phyloP scores from a whole-genome alignment of 2,888 invertebrate genomes.

The Tetragnatha montana region DNA sequence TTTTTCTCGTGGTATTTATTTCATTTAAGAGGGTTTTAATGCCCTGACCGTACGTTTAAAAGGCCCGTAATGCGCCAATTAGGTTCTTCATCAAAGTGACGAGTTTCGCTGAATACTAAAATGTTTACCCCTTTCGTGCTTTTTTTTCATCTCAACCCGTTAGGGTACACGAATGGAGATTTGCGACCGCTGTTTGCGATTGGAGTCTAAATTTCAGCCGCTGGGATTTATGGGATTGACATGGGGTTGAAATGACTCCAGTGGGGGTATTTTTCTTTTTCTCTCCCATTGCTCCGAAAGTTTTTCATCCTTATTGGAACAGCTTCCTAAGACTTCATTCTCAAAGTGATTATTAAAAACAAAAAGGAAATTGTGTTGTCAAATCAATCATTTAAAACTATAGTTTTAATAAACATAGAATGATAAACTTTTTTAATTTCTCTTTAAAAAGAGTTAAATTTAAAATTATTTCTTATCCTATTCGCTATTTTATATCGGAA shows the following conservation, averaged over 20 bases:
- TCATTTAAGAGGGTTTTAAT: slow-evolving; percentile 68
- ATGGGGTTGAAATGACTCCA: not conserved
- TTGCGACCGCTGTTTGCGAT: slow-evolving; percentile 11
- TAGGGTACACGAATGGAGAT: not conserved
- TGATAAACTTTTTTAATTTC: too few relatives aligned
- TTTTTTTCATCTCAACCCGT: not conserved
- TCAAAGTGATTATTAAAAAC: too few relatives aligned
- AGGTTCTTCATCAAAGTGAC: slow-evolving; percentile 64
- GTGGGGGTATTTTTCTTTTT: too few relatives aligned
- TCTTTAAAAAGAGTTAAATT: too few relatives aligned
- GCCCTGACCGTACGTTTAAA: slow-evolving; percentile 53
- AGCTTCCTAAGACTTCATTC: too few relatives aligned
- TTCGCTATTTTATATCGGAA: too few relatives aligned
- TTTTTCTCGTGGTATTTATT: slow-evolving; percentile 51
- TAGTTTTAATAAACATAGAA: too few relatives aligned
- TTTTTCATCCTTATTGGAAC: too few relatives aligned
- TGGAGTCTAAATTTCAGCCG: not conserved
- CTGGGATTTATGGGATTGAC: not conserved
- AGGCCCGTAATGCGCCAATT: slow-evolving; percentile 60
- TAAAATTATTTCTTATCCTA: too few relatives aligned
- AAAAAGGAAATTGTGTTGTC: too few relatives aligned
- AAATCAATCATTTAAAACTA: too few relatives aligned
- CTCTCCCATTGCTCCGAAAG: too few relatives aligned
- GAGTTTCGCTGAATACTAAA: slow-evolving; percentile 41
- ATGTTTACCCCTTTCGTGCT: slow-evolving; percentile 42